A percentile compares a stretch with the other conserved stretches of the same genome.
phyloP scores from a whole-genome alignment of 2,888 invertebrate genomes.

The Volucella bombylans region DNA sequence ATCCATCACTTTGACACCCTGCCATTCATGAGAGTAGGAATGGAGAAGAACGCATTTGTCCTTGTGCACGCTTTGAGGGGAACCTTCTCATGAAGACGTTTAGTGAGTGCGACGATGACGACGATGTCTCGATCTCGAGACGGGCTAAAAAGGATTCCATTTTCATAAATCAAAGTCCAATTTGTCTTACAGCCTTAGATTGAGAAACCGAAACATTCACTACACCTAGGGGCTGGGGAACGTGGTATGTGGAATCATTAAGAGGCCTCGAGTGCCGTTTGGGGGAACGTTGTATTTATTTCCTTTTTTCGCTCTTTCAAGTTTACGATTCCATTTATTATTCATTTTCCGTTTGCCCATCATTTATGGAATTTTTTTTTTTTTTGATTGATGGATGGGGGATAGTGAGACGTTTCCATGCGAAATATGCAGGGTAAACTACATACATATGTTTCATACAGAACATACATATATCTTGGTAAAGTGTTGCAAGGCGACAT shows the following conservation, averaged over 20 bases:
- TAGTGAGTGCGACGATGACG: conserved; percentile 27
- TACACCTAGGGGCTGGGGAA: conserved; percentile 1
- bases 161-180: conserved; percentile 74
- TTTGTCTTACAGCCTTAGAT: conserved; percentile 54
- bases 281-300: conserved; percentile 11
- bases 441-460: not conserved
- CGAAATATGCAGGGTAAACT: too few species aligned
- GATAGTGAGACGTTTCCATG: conserved; percentile 39
- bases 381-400: conserved; percentile 63
- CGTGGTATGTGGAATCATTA: conserved; percentile 50
- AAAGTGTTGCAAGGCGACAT: conserved; percentile 54
- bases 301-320: conserved; percentile 29
- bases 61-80: conserved; percentile 28
- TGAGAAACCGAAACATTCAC: too few species aligned
- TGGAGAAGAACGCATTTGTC: conserved; percentile 8
- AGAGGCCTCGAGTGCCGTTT: conserved; percentile 7
- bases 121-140: conserved; percentile 3
- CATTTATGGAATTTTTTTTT: conserved; percentile 47
- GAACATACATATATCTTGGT: conserved; percentile 5
- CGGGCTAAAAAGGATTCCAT: conserved; percentile 62
- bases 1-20: conserved; percentile 71
- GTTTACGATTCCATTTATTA: conserved; percentile 61
- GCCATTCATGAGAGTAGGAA: conserved; percentile 41
- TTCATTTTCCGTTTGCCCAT: conserved; percentile 60
- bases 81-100: conserved; percentile 62